Percentiles rank a stretch among this genome's conserved stretches.
These are phyloP conservation scores for Orycteropus afer DNA, from an alignment of 2,113 vertebrate species.

Conservation along the genomic window DNA sequence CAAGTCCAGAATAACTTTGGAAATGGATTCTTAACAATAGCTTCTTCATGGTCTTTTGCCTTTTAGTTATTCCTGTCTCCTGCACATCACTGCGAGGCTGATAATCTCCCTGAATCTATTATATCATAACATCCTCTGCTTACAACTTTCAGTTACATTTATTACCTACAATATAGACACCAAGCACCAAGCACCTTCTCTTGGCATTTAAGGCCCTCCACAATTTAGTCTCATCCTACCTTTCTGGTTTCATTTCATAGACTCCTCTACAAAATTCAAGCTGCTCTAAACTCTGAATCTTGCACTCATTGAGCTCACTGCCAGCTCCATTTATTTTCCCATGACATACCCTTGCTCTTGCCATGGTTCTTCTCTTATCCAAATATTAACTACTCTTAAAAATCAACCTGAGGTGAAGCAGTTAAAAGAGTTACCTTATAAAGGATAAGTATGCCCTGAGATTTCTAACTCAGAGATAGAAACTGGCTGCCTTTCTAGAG, in stretches of 20 bases:
- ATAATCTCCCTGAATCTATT: not conserved
- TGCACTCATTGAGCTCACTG: not conserved
- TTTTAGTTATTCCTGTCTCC: not conserved
- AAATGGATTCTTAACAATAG: not conserved
- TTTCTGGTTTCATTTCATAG: not conserved
- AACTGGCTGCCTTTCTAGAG: not conserved
- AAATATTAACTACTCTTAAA: not conserved
- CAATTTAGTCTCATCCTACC: not conserved
- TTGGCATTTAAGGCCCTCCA: not conserved
- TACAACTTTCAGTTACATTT: not conserved
- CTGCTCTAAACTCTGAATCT: not conserved
- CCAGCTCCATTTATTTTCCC: not conserved
- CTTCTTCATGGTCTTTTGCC: not conserved
- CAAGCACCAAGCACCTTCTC: not conserved
- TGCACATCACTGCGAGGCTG: not conserved
- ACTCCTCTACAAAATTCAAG: not conserved
- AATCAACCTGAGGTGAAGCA: not conserved
- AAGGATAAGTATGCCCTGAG: not conserved
- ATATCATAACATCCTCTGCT: not conserved
- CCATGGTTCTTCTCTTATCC: not conserved
- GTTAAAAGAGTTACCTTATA: not conserved
- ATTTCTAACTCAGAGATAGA: not conserved
- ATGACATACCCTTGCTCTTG: not conserved
- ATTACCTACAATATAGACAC: not conserved
- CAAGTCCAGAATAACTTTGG: not conserved